These are phyloP conservation scores for Lasius platythorax DNA, from an alignment of 2,888 invertebrate species.

Conservation along the genomic window DNA sequence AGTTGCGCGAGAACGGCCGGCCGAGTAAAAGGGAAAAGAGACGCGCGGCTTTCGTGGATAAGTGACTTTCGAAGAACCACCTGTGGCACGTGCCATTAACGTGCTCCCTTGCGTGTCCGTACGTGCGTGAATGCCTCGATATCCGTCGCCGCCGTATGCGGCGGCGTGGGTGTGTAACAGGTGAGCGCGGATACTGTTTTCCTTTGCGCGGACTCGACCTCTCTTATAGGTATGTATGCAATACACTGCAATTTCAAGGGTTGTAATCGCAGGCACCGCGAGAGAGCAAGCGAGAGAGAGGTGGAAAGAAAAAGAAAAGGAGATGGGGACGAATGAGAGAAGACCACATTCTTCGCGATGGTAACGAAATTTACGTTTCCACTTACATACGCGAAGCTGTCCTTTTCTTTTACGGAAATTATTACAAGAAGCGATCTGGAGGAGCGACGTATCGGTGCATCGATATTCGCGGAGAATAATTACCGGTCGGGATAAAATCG, in stretches of 20 bases:
- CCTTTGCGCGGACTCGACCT: conserved; percentile 18
- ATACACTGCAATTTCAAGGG: conserved; percentile 30
- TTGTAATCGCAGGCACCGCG: conserved; percentile 25
- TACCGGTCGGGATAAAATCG: background rate
- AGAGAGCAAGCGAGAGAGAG: background rate
- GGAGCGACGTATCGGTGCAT: background rate
- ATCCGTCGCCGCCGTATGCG: conserved; percentile 16
- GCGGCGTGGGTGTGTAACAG: conserved; percentile 56
- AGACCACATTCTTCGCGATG: background rate
- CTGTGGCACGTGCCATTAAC: conserved; percentile 71
- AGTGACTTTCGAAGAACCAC: conserved; percentile 72
- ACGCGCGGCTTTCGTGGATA: conserved; percentile 65
- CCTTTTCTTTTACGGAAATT: background rate
- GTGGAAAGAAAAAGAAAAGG: background rate
- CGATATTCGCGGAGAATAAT: background rate
- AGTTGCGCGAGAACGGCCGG: conserved; percentile 50
- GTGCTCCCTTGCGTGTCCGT: conserved; percentile 53
- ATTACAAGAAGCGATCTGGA: background rate
- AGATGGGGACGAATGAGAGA: background rate
- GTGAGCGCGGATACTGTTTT: conserved; percentile 47
- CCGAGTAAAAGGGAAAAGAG: conserved; percentile 66
- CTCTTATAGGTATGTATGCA: conserved; percentile 1
- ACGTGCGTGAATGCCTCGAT: conserved; percentile 53
- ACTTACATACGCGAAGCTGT: background rate
- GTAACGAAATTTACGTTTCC: background rate